Conservation (phyloP, 1,140 invertebrate species). For the Ectropis grisescens region DNA sequence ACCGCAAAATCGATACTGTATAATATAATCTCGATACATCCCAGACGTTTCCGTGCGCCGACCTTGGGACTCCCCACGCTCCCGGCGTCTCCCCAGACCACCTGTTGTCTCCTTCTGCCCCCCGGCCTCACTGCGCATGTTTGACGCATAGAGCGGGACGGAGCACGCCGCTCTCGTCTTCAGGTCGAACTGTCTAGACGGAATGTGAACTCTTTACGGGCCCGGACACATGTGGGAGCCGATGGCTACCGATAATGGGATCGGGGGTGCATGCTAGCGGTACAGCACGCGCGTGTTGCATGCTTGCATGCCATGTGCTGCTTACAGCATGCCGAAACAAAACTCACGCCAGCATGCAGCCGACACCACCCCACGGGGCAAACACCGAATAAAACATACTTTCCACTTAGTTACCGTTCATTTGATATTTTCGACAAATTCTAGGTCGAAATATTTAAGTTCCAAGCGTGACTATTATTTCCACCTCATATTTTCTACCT, state of each 20-base stretch:
- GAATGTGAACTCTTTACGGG: constrained; percentile 53
- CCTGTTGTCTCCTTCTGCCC: constrained; percentile 37
- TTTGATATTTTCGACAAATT: too few species aligned
- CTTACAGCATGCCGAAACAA: too few species aligned
- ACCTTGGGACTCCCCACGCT: constrained; percentile 59
- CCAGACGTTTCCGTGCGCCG: constrained; percentile 60
- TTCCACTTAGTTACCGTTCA: too few species aligned
- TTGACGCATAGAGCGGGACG: constrained; percentile 36
- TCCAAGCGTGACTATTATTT: too few species aligned
- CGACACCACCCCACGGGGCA: too few species aligned
- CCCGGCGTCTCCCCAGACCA: constrained; percentile 21
- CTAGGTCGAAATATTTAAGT: too few species aligned
- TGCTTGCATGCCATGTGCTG: too few species aligned
- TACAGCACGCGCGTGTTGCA: too few species aligned
- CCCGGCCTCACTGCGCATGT: constrained; percentile 41
- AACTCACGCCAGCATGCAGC: too few species aligned
- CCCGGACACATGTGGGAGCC: constrained; percentile 17
- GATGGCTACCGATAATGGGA: background rate
- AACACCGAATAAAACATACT: too few species aligned
- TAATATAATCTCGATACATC: constrained; percentile 47
- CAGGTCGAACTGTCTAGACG: constrained; percentile 63
- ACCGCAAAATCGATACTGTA: constrained; percentile 36
- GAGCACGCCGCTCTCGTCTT: constrained; percentile 40
- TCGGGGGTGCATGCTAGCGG: too few species aligned
- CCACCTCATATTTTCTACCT: too few species aligned